Evolutionary conservation across 2,797 vertebrate genomes (phyloP), one percentile per base, ranked within the genome.

Genomic region (Alca torda): DNA sequence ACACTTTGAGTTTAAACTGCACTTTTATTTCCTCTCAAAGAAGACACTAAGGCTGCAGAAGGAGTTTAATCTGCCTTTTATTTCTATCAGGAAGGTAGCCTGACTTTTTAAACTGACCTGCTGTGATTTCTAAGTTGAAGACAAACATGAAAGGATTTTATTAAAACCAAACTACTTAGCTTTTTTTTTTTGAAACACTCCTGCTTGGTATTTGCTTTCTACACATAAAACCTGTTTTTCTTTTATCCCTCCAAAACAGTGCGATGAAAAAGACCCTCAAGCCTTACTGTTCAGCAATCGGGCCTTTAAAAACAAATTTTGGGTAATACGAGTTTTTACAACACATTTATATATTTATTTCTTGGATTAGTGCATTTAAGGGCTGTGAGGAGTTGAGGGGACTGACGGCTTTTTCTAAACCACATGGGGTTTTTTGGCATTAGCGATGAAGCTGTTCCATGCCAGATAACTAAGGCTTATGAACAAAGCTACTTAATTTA

Each of bases 271-370:
- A 37, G 60, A 87, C 51, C 60, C 26, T 92, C 35, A 74, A 87
- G 53, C 19, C 60, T 90, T 87, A 64, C 54, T 91, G 61, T 93
- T 92, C 88, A 93, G 50, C 41, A 85, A 12, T 3, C 33, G 24
- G 64, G 30, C 60, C 68, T 95, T 85, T 72, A 83, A 90, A 95
- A 96, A 87, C 35, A 95, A 85, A 60, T 93, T 91, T 89, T 31
- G 73, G 57, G 74, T 93, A 82, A 89, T 74, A 51, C 0, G 75
- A 90, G 68, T 77, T 92, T 93, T 95, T 83, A 61, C 45, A 89
- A 45, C 17, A 26, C 28, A 73, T 81, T 86, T 94, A 93, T 93
- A 80, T 96, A 95, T 96, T 95, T 95, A 72, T 87, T 96, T 95
- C 26, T 83, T 87, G 64, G 53, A 93, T 95, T 95, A 94, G 45